Evolutionary conservation across 2,888 invertebrate species (phyloP), one percentile per base, ranked within the genome.

Genomic region (Slavum lentiscoides): DNA sequence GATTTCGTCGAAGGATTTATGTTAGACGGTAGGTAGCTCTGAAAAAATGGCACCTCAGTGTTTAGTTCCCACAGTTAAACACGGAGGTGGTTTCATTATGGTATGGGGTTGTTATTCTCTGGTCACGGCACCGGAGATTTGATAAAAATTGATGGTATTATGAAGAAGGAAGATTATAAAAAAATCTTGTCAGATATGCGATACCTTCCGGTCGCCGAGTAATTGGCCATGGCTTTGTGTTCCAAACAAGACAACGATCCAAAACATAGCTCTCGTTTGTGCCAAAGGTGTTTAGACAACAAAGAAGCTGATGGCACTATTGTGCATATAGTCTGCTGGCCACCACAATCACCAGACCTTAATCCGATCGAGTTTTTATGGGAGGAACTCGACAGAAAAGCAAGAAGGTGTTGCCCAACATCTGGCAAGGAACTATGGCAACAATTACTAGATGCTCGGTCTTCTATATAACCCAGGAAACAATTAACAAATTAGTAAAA

Each of bases 241-340:
- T 84, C 30, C 83, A 84, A 69, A n/a, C 82, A 84, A 43, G 83
- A 83, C 37, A 84, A 84, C 64, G 83, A 82, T 82, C 84, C 84
- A 0, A 84, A 84, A 61, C 83, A 84, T 19, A 58, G 58, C n/a
- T 58, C 58, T 58, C 58, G 58, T 58, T 19, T 58, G 19, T 58
- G 58, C 23, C 80, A 70, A 49, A 82, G 82, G 0, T 84, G 82
- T 74, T 58, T 83, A 23, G 23, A 69, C 62, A 49, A 59, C 37
- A 82, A 74, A 75, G 81, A 83, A 82, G 59, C 49, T 17, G 61
- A 55, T 62, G 37, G 49, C 15, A 59, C 21, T 21, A 55, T 84
- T 7, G 72, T 61, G 69, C 59, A 58, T 30, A 83, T 84, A 82
- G 43, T 19, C 9, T 83, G 83, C n/a, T n/a, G n/a, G 58, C 19